Percentiles rank a stretch among this genome's conserved stretches.
Conservation (phyloP, 2,113 vertebrate genomes). For the Heterotilapia buettikoferi region DNA sequence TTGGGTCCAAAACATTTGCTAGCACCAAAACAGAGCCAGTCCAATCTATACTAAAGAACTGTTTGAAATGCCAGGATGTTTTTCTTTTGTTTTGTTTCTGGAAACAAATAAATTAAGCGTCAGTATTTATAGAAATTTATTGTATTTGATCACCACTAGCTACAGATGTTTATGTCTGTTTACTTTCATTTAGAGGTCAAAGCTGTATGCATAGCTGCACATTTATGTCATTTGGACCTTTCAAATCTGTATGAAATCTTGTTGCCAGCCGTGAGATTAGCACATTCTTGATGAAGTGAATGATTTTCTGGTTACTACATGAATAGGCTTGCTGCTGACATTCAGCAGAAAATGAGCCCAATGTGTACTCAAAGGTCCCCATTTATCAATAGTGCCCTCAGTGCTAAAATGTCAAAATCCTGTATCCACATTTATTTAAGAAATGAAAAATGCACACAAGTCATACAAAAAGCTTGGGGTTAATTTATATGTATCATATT, state of each 20-base stretch:
- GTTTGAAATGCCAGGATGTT: background rate
- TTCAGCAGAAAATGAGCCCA: slow-evolving; percentile 47
- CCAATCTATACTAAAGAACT: background rate
- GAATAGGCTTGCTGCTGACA: slow-evolving; percentile 31
- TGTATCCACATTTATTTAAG: slow-evolving; percentile 3
- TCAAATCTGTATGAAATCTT: background rate
- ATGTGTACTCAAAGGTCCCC: slow-evolving; percentile 27
- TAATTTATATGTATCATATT: background rate
- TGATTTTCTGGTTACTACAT: slow-evolving; percentile 15
- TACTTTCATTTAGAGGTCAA: background rate
- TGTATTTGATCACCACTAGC: background rate
- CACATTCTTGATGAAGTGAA: slow-evolving; percentile 19
- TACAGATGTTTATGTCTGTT: background rate
- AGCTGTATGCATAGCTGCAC: background rate
- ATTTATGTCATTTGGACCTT: background rate
- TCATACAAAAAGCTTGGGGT: background rate
- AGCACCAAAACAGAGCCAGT: background rate
- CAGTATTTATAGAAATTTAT: background rate
- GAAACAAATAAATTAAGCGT: background rate
- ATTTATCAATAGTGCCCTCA: slow-evolving; percentile 30
- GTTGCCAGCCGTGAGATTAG: slow-evolving; percentile 1
- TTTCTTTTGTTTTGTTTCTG: background rate
- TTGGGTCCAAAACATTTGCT: background rate
- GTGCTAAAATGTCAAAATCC: slow-evolving; percentile 16
- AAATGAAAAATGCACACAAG: background rate